phyloP scores from a whole-genome alignment of 2,888 invertebrate genomes.

The Chymomyza fuscimana region DNA sequence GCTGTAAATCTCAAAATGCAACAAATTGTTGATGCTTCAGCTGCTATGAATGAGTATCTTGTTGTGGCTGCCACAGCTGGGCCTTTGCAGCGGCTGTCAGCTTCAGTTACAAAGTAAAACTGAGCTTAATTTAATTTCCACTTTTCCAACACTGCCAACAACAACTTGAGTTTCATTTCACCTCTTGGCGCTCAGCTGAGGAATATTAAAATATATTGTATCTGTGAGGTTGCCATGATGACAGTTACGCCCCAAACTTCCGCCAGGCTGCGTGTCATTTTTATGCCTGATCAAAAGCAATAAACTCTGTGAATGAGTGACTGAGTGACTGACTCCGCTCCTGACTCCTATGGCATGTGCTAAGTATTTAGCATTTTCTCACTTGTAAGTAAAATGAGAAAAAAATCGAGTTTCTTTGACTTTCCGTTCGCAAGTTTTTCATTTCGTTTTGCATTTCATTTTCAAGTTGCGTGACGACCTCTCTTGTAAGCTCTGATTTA shows the following conservation, averaged over 20 bases:
- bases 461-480: slow-evolving; percentile 2
- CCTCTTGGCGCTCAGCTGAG: background rate
- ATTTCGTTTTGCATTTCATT: slow-evolving; percentile 5
- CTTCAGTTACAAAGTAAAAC: slow-evolving; percentile 7
- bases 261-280: background rate
- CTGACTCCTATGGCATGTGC: background rate
- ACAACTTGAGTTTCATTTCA: background rate
- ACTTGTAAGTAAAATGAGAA: background rate
- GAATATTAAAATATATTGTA: background rate
- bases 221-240: background rate
- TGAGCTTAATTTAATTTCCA: slow-evolving; percentile 10
- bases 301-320: slow-evolving; percentile 16
- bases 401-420: background rate
- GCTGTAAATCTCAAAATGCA: slow-evolving; percentile 18
- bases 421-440: background rate
- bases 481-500: slow-evolving; percentile 2
- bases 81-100: background rate
- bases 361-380: background rate
- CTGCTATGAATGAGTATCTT: background rate
- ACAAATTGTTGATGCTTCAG: background rate
- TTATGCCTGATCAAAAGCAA: background rate
- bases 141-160: background rate
- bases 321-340: slow-evolving; percentile 6
- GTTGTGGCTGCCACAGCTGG: background rate
- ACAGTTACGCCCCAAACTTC: background rate